A percentile compares a stretch with the other conserved stretches of the same genome.
phyloP scores from a whole-genome alignment of 1,140 invertebrate genomes.

The Linepithema humile region DNA sequence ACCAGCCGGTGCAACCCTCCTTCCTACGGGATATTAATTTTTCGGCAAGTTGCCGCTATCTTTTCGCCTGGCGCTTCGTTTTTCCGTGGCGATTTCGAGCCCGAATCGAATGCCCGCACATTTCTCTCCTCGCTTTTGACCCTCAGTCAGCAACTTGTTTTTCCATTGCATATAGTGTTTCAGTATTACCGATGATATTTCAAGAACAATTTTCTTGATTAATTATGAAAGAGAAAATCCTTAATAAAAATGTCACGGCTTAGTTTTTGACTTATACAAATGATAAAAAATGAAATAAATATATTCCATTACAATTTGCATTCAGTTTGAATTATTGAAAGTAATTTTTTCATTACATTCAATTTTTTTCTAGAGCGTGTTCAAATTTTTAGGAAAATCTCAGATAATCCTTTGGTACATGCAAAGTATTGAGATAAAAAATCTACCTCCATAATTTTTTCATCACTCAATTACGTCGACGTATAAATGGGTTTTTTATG shows the following conservation, averaged over 20 bases:
- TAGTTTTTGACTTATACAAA: not conserved
- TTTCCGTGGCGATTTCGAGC: slow-evolving; percentile 63
- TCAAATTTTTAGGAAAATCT: not conserved
- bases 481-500: not conserved
- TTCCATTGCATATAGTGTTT: not conserved
- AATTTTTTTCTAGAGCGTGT: slow-evolving; percentile 3
- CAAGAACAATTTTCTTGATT: not conserved
- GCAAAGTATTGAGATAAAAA: not conserved
- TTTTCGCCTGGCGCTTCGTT: slow-evolving; percentile 19
- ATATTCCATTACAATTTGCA: not conserved
- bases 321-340: not conserved
- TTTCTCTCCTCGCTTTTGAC: not conserved
- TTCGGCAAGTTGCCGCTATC: slow-evolving; percentile 75
- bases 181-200: not conserved
- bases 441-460: slow-evolving; percentile 33
- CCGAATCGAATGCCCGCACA: slow-evolving; percentile 25
- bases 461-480: not conserved
- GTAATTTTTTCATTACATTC: not conserved
- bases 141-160: not conserved
- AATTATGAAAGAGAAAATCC: not conserved
- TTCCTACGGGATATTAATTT: slow-evolving; percentile 77
- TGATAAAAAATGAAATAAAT: not conserved
- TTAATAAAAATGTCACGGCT: not conserved
- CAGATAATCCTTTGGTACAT: slow-evolving; percentile 9
- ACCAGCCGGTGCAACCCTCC: slow-evolving; percentile 70